These are phyloP conservation scores for Coelopa pilipes DNA, from an alignment of 2,888 invertebrate species.

Conservation along the genomic window DNA sequence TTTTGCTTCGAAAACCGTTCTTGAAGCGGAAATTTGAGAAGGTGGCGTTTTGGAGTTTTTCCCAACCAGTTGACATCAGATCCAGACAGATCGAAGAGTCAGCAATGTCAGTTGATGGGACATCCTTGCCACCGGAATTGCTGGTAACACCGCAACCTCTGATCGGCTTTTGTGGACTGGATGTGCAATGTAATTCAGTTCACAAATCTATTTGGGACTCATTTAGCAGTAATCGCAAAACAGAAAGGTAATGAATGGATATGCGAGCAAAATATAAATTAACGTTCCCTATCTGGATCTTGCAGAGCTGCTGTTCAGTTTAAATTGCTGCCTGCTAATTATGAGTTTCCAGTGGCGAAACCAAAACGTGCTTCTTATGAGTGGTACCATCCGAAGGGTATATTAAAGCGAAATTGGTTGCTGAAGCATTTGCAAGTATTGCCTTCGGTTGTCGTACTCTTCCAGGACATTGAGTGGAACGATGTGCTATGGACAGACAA, in stretches of 20 bases:
- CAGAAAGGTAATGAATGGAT: slow-evolving; percentile 69
- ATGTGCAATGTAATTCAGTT: slow-evolving; percentile 83
- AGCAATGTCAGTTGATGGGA: slow-evolving; percentile 72
- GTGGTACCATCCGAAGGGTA: slow-evolving; percentile 94
- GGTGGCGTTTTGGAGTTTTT: slow-evolving; percentile 37
- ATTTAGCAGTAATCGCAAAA: slow-evolving; percentile 83
- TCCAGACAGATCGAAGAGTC: background rate
- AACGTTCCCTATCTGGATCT: slow-evolving; percentile 7
- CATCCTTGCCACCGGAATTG: slow-evolving; percentile 85
- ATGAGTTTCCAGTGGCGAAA: slow-evolving; percentile 88
- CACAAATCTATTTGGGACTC: slow-evolving; percentile 95
- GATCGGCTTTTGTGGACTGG: slow-evolving; percentile 89
- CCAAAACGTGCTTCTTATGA: slow-evolving; percentile 91
- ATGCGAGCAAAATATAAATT: background rate
- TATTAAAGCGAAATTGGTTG: slow-evolving; percentile 95
- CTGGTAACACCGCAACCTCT: slow-evolving; percentile 85
- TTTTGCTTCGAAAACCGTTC: background rate
- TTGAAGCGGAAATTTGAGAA: background rate
- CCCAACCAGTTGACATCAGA: slow-evolving; percentile 5
- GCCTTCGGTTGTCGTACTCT: slow-evolving; percentile 93
- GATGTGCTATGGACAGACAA: slow-evolving; percentile 94
- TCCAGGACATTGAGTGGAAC: slow-evolving; percentile 98
- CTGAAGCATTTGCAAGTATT: slow-evolving; percentile 89
- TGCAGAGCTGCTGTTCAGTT: slow-evolving; percentile 82
- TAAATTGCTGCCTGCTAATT: slow-evolving; percentile 81